Conservation (phyloP, 2,797 vertebrate species). For the Moxostoma hubbsi region DNA sequence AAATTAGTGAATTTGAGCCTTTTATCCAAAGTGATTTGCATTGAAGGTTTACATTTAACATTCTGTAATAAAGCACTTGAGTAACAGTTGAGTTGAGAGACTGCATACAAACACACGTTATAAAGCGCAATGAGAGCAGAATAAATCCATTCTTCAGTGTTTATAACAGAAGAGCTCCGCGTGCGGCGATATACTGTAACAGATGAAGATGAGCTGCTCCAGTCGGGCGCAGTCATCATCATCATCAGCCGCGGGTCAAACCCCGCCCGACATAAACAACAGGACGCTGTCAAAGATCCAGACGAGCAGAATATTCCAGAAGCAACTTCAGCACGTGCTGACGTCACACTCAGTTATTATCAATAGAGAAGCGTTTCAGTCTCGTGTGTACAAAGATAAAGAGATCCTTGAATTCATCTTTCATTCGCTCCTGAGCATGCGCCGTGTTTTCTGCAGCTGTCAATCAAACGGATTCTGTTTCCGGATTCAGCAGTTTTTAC, state of each 20-base stretch:
- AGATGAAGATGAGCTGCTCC: slow-evolving; percentile 87
- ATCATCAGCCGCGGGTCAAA: slow-evolving; percentile 89
- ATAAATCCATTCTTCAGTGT: too few relatives aligned
- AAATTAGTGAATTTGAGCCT: too few relatives aligned
- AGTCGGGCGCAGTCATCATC: slow-evolving; percentile 91
- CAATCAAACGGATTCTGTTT: slow-evolving; percentile 23
- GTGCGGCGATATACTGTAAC: slow-evolving; percentile 91
- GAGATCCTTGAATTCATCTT: not conserved
- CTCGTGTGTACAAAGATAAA: not conserved
- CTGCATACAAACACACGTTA: too few relatives aligned
- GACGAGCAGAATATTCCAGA: slow-evolving; percentile 93
- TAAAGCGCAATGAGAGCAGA: too few relatives aligned
- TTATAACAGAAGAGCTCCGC: too few relatives aligned
- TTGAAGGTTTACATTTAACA: too few relatives aligned
- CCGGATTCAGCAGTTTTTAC: slow-evolving; percentile 20
- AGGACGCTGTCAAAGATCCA: slow-evolving; percentile 97
- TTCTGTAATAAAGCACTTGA: too few relatives aligned
- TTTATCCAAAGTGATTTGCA: too few relatives aligned
- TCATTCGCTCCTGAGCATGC: not conserved
- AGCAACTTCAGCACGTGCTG: slow-evolving; percentile 97
- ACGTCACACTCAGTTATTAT: not conserved
- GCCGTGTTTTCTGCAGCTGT: not conserved
- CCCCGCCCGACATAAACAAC: slow-evolving; percentile 91
- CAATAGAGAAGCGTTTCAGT: not conserved
- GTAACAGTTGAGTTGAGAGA: too few relatives aligned